Evolutionary conservation across 2,888 invertebrate species (phyloP).

Genomic region (Andrena praecox): DNA sequence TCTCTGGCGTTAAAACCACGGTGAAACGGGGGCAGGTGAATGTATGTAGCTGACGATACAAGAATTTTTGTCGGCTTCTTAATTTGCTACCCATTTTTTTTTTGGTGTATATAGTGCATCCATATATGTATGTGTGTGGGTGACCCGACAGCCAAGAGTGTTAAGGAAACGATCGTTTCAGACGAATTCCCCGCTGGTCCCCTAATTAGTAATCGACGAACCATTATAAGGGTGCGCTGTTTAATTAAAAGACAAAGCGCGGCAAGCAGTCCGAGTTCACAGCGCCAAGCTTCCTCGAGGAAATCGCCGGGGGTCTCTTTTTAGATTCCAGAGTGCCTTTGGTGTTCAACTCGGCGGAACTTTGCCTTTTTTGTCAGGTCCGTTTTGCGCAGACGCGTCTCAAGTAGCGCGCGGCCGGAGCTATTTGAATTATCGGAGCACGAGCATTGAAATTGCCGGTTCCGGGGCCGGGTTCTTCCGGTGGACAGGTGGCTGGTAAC

Average conservation of each 20-base stretch:
- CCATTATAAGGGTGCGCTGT: conserved; percentile 35
- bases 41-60: too few relatives aligned
- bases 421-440: conserved; percentile 65
- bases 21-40: background rate
- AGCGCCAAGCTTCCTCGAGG: conserved; percentile 50
- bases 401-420: conserved; percentile 62
- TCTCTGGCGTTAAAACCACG: background rate
- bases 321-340: conserved; percentile 44
- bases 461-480: background rate
- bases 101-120: too few relatives aligned
- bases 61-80: too few relatives aligned
- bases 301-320: conserved; percentile 28
- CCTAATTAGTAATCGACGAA: conserved; percentile 58
- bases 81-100: too few relatives aligned
- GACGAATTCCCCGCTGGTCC: conserved; percentile 15
- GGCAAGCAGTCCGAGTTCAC: background rate
- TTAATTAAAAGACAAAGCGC: conserved; percentile 51
- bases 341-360: conserved; percentile 37
- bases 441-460: conserved; percentile 39
- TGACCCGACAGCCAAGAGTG: background rate
- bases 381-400: conserved; percentile 67
- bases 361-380: conserved; percentile 3
- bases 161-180: conserved; percentile 36
- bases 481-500: conserved; percentile 49
- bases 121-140: too few relatives aligned